Evolutionary conservation across 2,113 vertebrate genomes (phyloP).

Genomic region (Rallus limicola): DNA sequence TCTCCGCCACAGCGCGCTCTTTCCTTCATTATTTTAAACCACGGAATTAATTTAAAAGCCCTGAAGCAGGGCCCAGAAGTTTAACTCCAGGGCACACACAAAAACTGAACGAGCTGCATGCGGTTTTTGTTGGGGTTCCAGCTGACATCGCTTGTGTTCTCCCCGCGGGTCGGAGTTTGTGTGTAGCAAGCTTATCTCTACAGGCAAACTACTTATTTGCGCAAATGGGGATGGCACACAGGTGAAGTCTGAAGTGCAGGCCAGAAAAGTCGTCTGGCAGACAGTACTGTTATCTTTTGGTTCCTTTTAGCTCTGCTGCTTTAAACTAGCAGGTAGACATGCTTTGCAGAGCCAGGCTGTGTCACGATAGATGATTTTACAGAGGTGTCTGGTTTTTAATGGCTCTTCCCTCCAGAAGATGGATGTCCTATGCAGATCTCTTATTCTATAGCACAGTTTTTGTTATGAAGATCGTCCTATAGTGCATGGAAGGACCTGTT

Average conservation of each 20-base stretch:
- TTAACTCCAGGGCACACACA: too few relatives aligned
- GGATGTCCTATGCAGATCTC: background rate
- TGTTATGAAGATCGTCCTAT: background rate
- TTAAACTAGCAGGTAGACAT: background rate
- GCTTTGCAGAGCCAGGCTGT: accelerated
- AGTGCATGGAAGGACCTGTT: background rate
- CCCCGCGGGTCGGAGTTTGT: background rate
- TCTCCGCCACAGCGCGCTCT: background rate
- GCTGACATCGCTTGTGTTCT: accelerated
- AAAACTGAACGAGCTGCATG: accelerated
- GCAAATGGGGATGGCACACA: accelerated
- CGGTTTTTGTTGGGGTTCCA: background rate
- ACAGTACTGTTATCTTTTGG: accelerated
- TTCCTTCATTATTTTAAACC: background rate
- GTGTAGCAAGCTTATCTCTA: accelerated
- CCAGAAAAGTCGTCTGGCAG: background rate
- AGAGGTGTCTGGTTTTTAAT: background rate
- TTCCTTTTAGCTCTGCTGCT: background rate
- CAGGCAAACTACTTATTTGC: accelerated
- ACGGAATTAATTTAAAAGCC: background rate
- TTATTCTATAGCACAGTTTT: accelerated
- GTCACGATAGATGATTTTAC: accelerated
- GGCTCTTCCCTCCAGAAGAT: accelerated
- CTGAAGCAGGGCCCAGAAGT: background rate
- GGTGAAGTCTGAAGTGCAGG: accelerated